Conservation (phyloP, 1,140 invertebrate genomes). For the Limonius californicus region DNA sequence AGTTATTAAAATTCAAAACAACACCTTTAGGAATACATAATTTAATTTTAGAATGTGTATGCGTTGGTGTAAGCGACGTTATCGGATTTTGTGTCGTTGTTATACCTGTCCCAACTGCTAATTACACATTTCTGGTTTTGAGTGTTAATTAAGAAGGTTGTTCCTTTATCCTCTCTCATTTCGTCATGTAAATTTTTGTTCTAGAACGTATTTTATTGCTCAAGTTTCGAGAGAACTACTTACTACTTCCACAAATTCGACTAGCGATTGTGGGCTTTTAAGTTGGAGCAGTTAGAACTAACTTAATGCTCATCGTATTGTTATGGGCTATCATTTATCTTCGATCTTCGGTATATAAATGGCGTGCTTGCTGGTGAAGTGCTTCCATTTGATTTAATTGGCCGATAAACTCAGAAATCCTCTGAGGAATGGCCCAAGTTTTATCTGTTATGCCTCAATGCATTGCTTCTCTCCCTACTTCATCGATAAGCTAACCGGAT, state of each 20-base stretch:
- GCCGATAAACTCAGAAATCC: slow-evolving; percentile 35
- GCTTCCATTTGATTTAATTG: slow-evolving; percentile 40
- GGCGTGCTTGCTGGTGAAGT: slow-evolving; percentile 31
- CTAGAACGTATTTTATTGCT: too few relatives aligned
- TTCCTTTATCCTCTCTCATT: too few relatives aligned
- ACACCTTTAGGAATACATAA: slow-evolving; percentile 2
- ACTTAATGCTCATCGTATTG: too few relatives aligned
- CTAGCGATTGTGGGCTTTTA: too few relatives aligned
- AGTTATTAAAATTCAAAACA: slow-evolving; percentile 9
- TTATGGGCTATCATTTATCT: neutral
- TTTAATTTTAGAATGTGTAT: slow-evolving; percentile 13
- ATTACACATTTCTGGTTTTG: slow-evolving; percentile 1
- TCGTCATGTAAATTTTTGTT: too few relatives aligned
- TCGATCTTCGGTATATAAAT: slow-evolving; percentile 32
- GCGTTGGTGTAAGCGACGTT: neutral
- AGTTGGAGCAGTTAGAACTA: too few relatives aligned
- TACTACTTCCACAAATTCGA: too few relatives aligned
- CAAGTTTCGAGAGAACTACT: too few relatives aligned
- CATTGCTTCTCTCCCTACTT: neutral
- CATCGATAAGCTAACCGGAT: neutral
- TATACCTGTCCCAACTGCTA: slow-evolving; percentile 5
- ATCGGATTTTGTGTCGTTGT: neutral
- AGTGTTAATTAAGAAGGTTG: neutral
- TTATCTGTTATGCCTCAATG: neutral
- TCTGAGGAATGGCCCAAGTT: slow-evolving; percentile 22